Conservation (phyloP, 2,113 vertebrate species). For the Artemisiospiza belli region DNA sequence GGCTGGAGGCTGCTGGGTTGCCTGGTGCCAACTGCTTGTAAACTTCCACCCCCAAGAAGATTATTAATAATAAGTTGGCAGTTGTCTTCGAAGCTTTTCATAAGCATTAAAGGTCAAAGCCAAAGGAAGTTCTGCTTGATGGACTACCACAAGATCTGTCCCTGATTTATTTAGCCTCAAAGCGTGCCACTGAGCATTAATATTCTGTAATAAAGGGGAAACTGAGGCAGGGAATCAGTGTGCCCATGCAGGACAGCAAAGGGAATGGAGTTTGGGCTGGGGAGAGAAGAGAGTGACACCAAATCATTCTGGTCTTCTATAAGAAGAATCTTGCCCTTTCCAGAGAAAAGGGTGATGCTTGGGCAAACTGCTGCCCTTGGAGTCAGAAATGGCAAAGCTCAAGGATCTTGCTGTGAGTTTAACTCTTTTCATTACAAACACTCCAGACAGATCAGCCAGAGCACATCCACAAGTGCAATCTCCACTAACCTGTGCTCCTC, state of each 20-base stretch:
- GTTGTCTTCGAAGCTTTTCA: background rate
- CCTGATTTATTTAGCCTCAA: background rate
- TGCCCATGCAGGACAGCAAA: background rate
- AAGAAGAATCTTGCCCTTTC: background rate
- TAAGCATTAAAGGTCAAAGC: constrained; percentile 38
- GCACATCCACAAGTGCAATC: fast-evolving
- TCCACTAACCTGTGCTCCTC: background rate
- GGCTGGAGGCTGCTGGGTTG: constrained; percentile 23
- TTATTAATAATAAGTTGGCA: constrained; percentile 31
- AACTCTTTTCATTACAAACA: background rate
- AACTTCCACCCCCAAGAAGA: background rate
- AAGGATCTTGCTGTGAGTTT: background rate
- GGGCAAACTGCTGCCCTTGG: background rate
- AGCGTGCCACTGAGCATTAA: background rate
- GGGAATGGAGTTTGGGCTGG: background rate
- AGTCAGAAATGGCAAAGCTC: background rate
- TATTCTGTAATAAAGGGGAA: background rate
- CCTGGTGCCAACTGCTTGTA: background rate
- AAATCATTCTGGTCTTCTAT: background rate
- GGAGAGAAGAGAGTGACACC: background rate
- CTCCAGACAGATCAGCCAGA: background rate
- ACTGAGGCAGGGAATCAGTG: background rate
- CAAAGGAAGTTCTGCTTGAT: background rate
- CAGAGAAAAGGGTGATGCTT: background rate
- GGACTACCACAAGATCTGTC: background rate